Percentiles rank a stretch among this genome's conserved stretches.
These are phyloP conservation scores for Oryzias javanicus DNA, from an alignment of 2,113 vertebrate species.

Conservation along the genomic window DNA sequence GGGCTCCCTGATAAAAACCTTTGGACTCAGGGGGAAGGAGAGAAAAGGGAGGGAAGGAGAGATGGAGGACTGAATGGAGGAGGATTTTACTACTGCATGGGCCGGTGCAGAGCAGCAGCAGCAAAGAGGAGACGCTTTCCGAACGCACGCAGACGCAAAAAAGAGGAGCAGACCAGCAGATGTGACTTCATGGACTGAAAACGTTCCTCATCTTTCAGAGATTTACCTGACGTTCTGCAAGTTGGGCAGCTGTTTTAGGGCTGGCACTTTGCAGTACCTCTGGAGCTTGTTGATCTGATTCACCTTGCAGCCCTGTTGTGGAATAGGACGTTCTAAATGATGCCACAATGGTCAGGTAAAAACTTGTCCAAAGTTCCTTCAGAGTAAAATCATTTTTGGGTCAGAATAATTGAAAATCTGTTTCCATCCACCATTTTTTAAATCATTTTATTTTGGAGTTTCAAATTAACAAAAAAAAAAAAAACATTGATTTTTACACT, in stretches of 20 bases:
- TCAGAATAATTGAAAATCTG: conserved; percentile 1
- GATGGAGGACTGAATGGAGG: conserved; percentile 59
- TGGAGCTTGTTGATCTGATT: conserved; percentile 40
- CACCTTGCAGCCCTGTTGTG: conserved; percentile 56
- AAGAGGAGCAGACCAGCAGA: conserved; percentile 58
- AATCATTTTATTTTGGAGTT: too few relatives aligned
- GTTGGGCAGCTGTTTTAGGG: conserved; percentile 17
- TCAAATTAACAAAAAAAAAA: too few relatives aligned
- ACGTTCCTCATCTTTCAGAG: conserved; percentile 21
- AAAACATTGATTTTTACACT: too few relatives aligned
- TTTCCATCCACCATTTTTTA: conserved; percentile 4
- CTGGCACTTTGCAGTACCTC: conserved; percentile 36
- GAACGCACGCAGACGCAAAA: conserved; percentile 40
- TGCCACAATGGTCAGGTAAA: conserved; percentile 63
- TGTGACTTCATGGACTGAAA: conserved; percentile 47
- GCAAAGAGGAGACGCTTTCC: conserved; percentile 48
- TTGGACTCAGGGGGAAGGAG: conserved; percentile 56
- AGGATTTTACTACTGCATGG: conserved; percentile 60
- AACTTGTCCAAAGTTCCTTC: conserved; percentile 1
- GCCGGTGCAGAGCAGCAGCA: conserved; percentile 60
- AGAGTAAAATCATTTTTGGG: conserved; percentile 4
- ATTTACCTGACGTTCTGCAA: conserved; percentile 22
- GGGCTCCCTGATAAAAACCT: conserved; percentile 65
- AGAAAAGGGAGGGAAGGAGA: conserved; percentile 38
- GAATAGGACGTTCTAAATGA: conserved; percentile 48